phyloP scores from a whole-genome alignment of 2,113 vertebrate genomes.

The Chlamydotis undulata region DNA sequence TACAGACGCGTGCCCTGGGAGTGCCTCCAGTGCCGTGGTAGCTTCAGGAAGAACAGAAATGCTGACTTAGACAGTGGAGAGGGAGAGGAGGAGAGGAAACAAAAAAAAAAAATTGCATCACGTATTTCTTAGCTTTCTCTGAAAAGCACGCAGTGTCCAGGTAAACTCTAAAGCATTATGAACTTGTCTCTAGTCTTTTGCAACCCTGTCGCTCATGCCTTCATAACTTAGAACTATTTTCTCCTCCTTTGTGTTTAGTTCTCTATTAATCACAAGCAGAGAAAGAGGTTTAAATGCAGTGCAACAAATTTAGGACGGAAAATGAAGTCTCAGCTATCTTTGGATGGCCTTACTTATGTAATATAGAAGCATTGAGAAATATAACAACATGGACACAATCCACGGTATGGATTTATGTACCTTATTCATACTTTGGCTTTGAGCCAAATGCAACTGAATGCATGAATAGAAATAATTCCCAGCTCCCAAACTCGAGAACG shows the following conservation, averaged over 20 bases:
- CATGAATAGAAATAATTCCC: background rate
- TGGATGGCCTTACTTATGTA: conserved; percentile 6
- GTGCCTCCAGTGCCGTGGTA: background rate
- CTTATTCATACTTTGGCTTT: conserved; percentile 22
- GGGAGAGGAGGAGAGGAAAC: background rate
- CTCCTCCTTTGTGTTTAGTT: background rate
- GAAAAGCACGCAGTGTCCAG: background rate
- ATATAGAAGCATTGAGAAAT: conserved; percentile 15
- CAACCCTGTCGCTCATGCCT: background rate
- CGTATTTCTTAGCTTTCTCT: background rate
- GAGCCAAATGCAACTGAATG: conserved; percentile 10
- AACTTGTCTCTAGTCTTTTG: background rate
- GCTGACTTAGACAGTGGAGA: background rate
- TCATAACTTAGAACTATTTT: background rate
- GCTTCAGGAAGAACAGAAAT: background rate
- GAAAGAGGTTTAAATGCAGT: conserved; percentile 34
- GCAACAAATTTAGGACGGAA: background rate
- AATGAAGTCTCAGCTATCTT: background rate
- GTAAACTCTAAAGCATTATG: background rate
- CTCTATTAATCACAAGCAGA: conserved; percentile 6
- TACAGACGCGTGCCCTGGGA: background rate
- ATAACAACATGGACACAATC: background rate
- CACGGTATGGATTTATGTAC: background rate
- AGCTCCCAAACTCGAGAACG: background rate
- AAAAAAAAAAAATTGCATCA: background rate